These are phyloP conservation scores for Euproctis similis DNA, from an alignment of 2,888 invertebrate species.

Conservation along the genomic window DNA sequence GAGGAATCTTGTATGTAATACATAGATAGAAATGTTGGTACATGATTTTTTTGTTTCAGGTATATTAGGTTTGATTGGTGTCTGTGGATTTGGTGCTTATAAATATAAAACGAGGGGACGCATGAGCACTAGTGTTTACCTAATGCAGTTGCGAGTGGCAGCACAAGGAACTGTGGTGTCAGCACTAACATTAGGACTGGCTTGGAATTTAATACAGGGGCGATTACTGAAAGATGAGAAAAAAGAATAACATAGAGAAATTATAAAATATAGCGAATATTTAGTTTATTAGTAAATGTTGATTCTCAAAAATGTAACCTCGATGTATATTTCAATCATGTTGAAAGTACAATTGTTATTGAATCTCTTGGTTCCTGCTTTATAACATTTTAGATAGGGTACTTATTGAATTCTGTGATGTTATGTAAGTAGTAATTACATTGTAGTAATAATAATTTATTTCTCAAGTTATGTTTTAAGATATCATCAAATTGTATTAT, in stretches of 20 bases:
- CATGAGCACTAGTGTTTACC: slow-evolving; percentile 88
- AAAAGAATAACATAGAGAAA: slow-evolving; percentile 24
- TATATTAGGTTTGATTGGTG: slow-evolving; percentile 79
- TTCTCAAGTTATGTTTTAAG: no score
- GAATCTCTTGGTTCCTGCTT: slow-evolving; percentile 18
- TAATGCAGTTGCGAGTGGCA: slow-evolving; percentile 89
- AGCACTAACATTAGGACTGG: slow-evolving; percentile 82
- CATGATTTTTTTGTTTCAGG: slow-evolving; percentile 70
- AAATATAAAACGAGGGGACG: slow-evolving; percentile 82
- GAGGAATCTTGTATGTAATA: no score
- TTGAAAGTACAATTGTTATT: no score
- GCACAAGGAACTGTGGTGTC: slow-evolving; percentile 90
- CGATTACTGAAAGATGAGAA: slow-evolving; percentile 51
- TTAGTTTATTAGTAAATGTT: background rate
- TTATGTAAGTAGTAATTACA: slow-evolving; percentile 32
- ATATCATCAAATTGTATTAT: no score
- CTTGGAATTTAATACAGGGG: slow-evolving; percentile 79
- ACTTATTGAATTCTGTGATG: slow-evolving; percentile 44
- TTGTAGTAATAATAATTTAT: slow-evolving; percentile 21
- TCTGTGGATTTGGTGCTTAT: slow-evolving; percentile 83
- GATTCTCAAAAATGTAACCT: no score
- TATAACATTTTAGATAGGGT: slow-evolving; percentile 18
- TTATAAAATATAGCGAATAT: background rate
- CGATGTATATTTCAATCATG: no score
- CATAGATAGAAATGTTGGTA: no score